Evolutionary conservation across 2,113 vertebrate genomes (phyloP), one percentile per base, ranked within the genome.

Genomic region (Saimiri boliviensis): DNA sequence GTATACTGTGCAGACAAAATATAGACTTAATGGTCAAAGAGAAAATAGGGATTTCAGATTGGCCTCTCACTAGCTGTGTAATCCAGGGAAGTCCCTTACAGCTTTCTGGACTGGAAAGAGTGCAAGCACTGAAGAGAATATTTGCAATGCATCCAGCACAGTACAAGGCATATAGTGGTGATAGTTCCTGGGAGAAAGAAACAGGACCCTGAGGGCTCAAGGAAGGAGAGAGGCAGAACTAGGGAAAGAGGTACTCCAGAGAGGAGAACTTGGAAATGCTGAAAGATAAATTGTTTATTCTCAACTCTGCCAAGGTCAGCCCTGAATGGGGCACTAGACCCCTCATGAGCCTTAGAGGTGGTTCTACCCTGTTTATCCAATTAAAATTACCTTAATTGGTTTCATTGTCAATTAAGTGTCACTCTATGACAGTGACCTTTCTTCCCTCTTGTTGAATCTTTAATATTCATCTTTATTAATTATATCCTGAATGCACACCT

Each of bases 351-450:
- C n/a, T 66, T 37, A 45, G 30, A 66, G 16, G 37, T 54, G 14
- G 47, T 17, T 20, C 14, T 58, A 79, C 20, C 74, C 25, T 58
- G 80, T 97, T 98, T 81, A 98, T 92, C 84, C 84, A 90, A 91
- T 97, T 97, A 97, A 98, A 96, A 60, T 79, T 96, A 2, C 35
- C 23, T 95, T 94, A 76, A 96, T 71, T 96, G 82, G 73, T 91
- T 54, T 73, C 63, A 45, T 73, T 96, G 47, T 7, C 74, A 92
- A 74, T 45, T 82, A 82, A 63, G 8, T 37, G 8, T 87, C 89
- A 77, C 89, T 16, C 74, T 68, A 77, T 83, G 56, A 85, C 87
- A 86, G 54, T 93, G 83, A 97, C 70, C 87, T 90, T 42, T 20
- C 17, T 98, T 91, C 95, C 89, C 19, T 93, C 25, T 32, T 82